Evolutionary conservation across 2,888 invertebrate genomes (phyloP), one percentile per base, ranked within the genome.

Genomic region (Portevinia maculata): DNA sequence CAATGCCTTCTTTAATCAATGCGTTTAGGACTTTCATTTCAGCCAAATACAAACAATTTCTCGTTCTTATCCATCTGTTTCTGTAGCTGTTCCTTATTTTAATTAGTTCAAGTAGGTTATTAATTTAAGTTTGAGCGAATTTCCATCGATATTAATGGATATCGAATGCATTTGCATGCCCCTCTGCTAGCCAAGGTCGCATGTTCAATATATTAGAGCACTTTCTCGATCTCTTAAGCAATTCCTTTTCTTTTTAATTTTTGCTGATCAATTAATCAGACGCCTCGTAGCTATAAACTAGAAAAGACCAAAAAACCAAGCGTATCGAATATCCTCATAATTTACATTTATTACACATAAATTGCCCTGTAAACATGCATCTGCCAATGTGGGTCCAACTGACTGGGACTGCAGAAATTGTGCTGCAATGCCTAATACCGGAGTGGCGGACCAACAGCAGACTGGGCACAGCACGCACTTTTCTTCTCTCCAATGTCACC

Each of bases 311-410:
- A 67, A 59, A 65, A 67, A 46, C 44, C 37, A 11, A 59, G n/a
- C 62, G 48, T 60, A 79, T 74, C 60, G 59, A 55, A 79, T 79
- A 73, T 73, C 73, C 30, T 17, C 71, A 73, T 74, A 79, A 74
- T 52, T 79, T 67, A 79, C 59, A 53, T 79, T 71, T 79, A 73
- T 73, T 50, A 67, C 79, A 46, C 74, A 79, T 79, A 79, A 79
- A 69, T 74, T 50, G 39, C 37, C 39, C 48, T 11, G 59, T 41
- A 62, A 67, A 60, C 65, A 67, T 50, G 59, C 59, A 67, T 74
- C 52, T 79, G 67, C 55, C 59, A 65, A 59, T 79, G 71, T 71
- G 48, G 8, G 65, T 64, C 57, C 39, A 15, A 34, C 19, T 13
- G 55, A 34, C 44, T 28, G n/a, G n/a, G n/a, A n/a, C n/a, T n/a